Percentiles rank a stretch among this genome's conserved stretches.
These are phyloP conservation scores for Amazonetta brasiliensis DNA, from an alignment of 2,797 vertebrate genomes.

Conservation along the genomic window DNA sequence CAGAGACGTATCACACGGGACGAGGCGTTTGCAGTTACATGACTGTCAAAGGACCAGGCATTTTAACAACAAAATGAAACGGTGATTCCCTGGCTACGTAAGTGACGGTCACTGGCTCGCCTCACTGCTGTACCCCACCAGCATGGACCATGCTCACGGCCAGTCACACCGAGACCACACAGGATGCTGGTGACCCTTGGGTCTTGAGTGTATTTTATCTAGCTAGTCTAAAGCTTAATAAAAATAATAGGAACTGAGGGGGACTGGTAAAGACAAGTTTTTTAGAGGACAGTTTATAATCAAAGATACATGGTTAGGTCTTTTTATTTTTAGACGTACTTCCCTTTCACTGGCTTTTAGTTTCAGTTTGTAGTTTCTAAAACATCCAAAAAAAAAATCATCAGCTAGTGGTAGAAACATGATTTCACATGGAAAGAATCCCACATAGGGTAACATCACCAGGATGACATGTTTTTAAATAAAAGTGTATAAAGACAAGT, in stretches of 20 bases:
- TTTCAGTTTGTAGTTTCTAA: conserved; percentile 2
- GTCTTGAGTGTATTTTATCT: not conserved
- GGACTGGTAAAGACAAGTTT: not conserved
- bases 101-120: not conserved
- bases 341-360: not conserved
- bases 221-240: not conserved
- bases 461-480: not conserved
- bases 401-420: not conserved
- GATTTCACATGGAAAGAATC: not conserved
- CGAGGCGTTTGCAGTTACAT: not conserved
- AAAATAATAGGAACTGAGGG: not conserved
- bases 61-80: not conserved
- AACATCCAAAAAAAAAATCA: not conserved
- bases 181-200: not conserved
- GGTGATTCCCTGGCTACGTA: not conserved
- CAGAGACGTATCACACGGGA: not conserved
- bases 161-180: not conserved
- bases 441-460: not conserved
- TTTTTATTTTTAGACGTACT: not conserved
- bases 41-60: not conserved
- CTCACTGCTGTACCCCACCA: not conserved
- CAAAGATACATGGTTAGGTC: not conserved
- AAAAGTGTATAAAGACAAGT: not conserved
- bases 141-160: not conserved
- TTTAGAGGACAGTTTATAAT: not conserved